Evolutionary conservation across 2,888 invertebrate genomes (phyloP).

Genomic region (Thymelicus lineola): DNA sequence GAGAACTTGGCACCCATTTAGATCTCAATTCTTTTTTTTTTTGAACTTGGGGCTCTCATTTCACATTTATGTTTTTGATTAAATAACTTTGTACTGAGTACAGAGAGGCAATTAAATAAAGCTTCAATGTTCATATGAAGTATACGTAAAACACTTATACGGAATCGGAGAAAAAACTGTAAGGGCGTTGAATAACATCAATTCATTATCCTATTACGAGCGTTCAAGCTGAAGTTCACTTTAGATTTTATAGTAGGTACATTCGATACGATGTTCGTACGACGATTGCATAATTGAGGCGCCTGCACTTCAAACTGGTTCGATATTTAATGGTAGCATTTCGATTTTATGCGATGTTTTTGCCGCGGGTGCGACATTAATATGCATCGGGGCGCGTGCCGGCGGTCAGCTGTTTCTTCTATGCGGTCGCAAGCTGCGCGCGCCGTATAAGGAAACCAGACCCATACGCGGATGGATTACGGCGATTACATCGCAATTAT

Average conservation of each 20-base stretch:
- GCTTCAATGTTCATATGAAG: constrained; percentile 14
- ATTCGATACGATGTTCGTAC: constrained; percentile 31
- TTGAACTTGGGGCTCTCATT: too few species aligned
- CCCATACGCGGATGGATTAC: constrained; percentile 76
- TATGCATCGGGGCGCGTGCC: constrained; percentile 81
- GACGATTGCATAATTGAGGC: constrained; percentile 60
- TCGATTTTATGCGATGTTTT: constrained; percentile 74
- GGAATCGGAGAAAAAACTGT: constrained; percentile 46
- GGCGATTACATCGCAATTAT: constrained; percentile 83
- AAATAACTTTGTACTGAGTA: not conserved
- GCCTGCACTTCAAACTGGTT: constrained; percentile 69
- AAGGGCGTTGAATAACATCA: constrained; percentile 52
- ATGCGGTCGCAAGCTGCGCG: constrained; percentile 78
- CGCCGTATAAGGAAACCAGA: constrained; percentile 81
- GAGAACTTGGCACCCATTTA: too few species aligned
- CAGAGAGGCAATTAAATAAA: constrained; percentile 14
- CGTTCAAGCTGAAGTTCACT: constrained; percentile 47
- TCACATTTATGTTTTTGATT: too few species aligned
- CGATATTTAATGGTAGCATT: constrained; percentile 69
- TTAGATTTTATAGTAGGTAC: constrained; percentile 24
- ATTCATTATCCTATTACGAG: constrained; percentile 57
- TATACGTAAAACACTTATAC: constrained; percentile 26
- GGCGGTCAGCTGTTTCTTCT: constrained; percentile 82
- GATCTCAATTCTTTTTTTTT: too few species aligned
- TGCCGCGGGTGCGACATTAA: constrained; percentile 70